Base-by-base conservation (phyloP, 1,140 invertebrate species). In the Drosophila bocqueti region DNA sequence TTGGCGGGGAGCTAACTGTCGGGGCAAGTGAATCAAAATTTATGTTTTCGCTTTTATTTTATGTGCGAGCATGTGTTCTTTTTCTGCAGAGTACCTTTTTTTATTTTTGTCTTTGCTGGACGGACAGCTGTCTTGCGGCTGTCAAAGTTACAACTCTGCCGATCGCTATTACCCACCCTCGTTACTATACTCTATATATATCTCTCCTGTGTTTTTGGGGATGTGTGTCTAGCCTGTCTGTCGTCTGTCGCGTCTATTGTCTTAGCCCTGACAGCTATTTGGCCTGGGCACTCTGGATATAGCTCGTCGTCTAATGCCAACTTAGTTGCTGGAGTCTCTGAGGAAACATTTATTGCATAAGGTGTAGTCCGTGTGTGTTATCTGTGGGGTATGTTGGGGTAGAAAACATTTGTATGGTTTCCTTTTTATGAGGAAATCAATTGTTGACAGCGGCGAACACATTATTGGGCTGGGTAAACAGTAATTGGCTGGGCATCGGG, bases 41-140 rank as follows among this genome's bases (percentile, higher is more conserved):
- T 77, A 68, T 77, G 73, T 59, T 58, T 47, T 60, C 34, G 40
- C 36, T 76, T 21, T 31, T 13, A 5, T 62, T 59, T 55, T 43
- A 9, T 57, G 54, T 57, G 15, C 8, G 21, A 57, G 54, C 52
- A 38, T 55, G 21, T 55, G 52, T 38, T n/a, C 47, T 18, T 55
- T 54, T 43, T 21, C 5, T 18, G 43, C n/a, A 61, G 45, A 26
- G 26, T 45, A 40, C 58, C 54, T 62, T 80, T 61, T 38, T 64
- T 40, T 21, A 21, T 21, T 38, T 24, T 2, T 24, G 24, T 24
- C 60, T 62, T 59, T 59, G 0, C 10, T 45, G 21, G 61, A 45
- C 76, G 68, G 83, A 87, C 83, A 86, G 84, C 83, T 83, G 83
- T 79, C 83, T 75, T 74, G 59, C 55, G 26, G 81, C 76, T 83